Base-by-base conservation (phyloP, 1,140 invertebrate species). In the Euglossa dilemma region DNA sequence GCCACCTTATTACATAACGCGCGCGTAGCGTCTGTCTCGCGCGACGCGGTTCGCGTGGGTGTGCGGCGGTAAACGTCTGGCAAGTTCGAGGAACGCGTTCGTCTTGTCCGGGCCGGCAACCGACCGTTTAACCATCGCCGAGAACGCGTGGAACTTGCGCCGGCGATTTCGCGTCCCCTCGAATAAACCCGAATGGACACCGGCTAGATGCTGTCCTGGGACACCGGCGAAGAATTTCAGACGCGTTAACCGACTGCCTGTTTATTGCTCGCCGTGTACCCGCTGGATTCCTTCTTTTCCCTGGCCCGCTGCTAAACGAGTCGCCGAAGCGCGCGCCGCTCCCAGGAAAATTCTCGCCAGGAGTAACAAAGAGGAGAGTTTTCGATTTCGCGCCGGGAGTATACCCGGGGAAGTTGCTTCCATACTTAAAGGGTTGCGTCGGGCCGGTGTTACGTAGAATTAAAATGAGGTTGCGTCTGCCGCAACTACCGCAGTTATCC, bases 401-500 rank as follows among this genome's bases (percentile, higher is more conserved):
- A 36, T 23, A n/a, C 25, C 12, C 7, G 5, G 36, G 59, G 20
- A 71, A 28, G 7, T 18, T 18, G n/a, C 16, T 9, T 36, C 23
- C 20, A 9, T 43, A 9, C 20, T 73, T 57, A 73, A 74, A 70
- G 12, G 14, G 18, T 23, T n/a, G 74, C 18, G 54, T 50, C 47
- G 72, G 72, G 1, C 36, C 6, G n/a, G 61, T 67, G 52, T 82
- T 75, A 76, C 54, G 71, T 74, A 43, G 71, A 82, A 82, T 75
- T 67, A 69, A 73, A 82, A 82, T 63, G 75, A 87, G 74, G 85
- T 72, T 79, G 85, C 80, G 77, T 79, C 75, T 80, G 54, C 85
- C 71, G 86, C 85, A 87, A 87, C 81, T 84, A 61, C 85, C 85
- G 86, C 85, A 87, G 85, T 86, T 87, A 84, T 78, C 81, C 86